Conservation (phyloP, 2,113 vertebrate species). For the Varanus komodoensis region DNA sequence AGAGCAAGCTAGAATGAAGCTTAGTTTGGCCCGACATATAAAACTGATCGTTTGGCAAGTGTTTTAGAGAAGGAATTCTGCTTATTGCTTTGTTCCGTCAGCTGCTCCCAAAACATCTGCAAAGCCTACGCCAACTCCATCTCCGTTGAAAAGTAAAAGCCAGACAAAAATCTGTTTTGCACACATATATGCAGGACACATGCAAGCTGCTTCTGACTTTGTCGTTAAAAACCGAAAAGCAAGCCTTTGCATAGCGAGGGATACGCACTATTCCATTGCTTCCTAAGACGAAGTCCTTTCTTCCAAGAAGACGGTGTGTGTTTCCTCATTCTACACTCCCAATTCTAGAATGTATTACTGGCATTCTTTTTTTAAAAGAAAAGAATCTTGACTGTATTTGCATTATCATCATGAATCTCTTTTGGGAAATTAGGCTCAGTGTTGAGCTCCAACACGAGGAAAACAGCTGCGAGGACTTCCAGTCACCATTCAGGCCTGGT, state of each 20-base stretch:
- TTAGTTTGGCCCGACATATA: slow-evolving; percentile 45
- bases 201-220: slow-evolving; percentile 46
- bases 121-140: slow-evolving; percentile 52
- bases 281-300: slow-evolving; percentile 47
- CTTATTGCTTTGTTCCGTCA: slow-evolving; percentile 64
- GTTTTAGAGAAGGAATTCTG: slow-evolving; percentile 69
- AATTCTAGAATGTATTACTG: slow-evolving; percentile 70
- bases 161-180: slow-evolving; percentile 46
- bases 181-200: not conserved
- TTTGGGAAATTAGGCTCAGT: slow-evolving; percentile 67
- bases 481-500: slow-evolving; percentile 54
- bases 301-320: slow-evolving; percentile 50
- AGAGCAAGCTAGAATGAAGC: slow-evolving; percentile 35
- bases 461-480: slow-evolving; percentile 69
- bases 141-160: slow-evolving; percentile 32
- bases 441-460: slow-evolving; percentile 60
- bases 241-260: slow-evolving; percentile 42
- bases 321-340: slow-evolving; percentile 25
- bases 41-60: slow-evolving; percentile 54
- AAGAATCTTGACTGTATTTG: slow-evolving; percentile 62
- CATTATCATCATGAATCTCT: slow-evolving; percentile 63
- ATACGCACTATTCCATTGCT: slow-evolving; percentile 6
- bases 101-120: slow-evolving; percentile 54
- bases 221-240: slow-evolving; percentile 39
- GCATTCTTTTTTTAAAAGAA: slow-evolving; percentile 56